Percentiles rank a stretch among this genome's conserved stretches.
Conservation (phyloP, 2,888 invertebrate species). For the Dryocosmus kuriphilus region DNA sequence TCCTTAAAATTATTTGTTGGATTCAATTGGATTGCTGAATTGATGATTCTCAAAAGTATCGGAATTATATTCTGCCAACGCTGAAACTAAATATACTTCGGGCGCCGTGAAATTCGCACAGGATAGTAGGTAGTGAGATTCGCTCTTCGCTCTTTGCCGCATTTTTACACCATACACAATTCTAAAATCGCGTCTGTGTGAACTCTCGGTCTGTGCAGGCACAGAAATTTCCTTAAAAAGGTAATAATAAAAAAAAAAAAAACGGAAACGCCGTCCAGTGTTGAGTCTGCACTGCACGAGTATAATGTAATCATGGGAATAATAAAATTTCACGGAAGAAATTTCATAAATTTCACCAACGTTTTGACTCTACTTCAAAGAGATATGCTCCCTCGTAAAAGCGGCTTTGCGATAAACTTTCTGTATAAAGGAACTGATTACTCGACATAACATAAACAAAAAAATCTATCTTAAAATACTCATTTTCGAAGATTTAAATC, state of each 20-base stretch:
- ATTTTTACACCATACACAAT: constrained; percentile 20
- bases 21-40: constrained; percentile 2
- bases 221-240: constrained; percentile 8
- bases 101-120: constrained; percentile 34
- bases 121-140: constrained; percentile 46
- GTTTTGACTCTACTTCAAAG: too few relatives aligned
- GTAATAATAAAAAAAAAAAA: neutral
- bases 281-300: neutral
- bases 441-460: neutral
- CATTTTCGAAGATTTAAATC: neutral
- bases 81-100: constrained; percentile 34
- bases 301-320: neutral
- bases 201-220: neutral
- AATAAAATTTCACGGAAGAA: constrained; percentile 5
- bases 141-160: constrained; percentile 45
- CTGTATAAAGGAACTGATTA: too few relatives aligned
- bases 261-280: neutral
- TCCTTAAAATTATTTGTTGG: neutral
- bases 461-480: neutral
- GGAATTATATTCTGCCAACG: neutral
- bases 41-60: constrained; percentile 2
- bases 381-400: too few relatives aligned
- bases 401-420: too few relatives aligned
- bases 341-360: neutral
- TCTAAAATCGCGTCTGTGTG: neutral